Conservation (phyloP, 2,113 vertebrate species). For the Plecturocebus donacophilus region DNA sequence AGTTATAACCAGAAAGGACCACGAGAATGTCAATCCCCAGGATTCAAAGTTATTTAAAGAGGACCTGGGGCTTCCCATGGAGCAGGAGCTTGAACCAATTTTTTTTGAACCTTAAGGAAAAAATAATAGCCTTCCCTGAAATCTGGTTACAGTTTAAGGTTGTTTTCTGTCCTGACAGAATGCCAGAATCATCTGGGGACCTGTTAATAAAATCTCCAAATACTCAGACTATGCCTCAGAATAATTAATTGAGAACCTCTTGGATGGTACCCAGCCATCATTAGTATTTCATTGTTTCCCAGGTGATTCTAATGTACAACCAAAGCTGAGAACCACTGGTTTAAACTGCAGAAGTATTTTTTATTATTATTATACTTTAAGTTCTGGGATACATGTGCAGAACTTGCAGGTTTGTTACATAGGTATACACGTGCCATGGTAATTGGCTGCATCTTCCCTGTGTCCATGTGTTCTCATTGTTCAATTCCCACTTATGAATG, state of each 20-base stretch:
- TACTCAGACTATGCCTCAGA: neutral
- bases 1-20: neutral
- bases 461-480: too few relatives aligned
- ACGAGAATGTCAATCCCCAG: neutral
- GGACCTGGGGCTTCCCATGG: neutral
- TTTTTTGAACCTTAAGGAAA: neutral
- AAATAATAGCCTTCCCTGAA: neutral
- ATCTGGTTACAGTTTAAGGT: neutral
- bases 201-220: neutral
- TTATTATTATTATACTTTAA: too few relatives aligned
- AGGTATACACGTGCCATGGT: too few relatives aligned
- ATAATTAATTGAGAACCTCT: constrained; percentile 8
- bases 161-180: neutral
- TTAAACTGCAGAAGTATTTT: neutral
- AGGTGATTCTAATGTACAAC: neutral
- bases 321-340: neutral
- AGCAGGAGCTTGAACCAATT: neutral
- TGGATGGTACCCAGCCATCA: neutral
- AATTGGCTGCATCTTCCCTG: too few relatives aligned
- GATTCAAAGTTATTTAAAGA: neutral
- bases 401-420: too few relatives aligned
- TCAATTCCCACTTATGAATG: too few relatives aligned
- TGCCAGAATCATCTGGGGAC: neutral
- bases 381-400: too few relatives aligned
- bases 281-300: neutral